Evolutionary conservation across 2,888 invertebrate genomes (phyloP).

Genomic region (Protophormia terraenovae): DNA sequence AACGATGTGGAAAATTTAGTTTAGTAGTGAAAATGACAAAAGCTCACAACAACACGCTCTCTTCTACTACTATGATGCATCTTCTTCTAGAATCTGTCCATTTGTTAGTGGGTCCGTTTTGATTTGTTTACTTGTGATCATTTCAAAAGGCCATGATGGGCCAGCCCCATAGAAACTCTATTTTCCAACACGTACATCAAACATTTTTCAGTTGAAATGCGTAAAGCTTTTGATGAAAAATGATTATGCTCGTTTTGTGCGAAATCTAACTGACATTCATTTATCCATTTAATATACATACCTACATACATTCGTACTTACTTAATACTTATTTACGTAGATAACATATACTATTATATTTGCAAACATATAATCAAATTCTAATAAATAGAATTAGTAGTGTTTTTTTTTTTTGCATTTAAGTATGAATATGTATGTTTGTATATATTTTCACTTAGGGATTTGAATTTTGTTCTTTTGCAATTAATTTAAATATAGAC

Average conservation of each 20-base stretch:
- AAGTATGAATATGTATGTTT: background rate
- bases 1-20: conserved; percentile 82
- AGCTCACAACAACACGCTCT: conserved; percentile 41
- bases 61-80: conserved; percentile 60
- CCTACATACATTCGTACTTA: background rate
- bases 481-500: conserved; percentile 63
- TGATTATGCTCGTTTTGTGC: conserved; percentile 42
- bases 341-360: background rate
- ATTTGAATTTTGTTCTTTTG: conserved; percentile 53
- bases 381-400: conserved; percentile 51
- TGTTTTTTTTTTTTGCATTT: conserved; percentile 4
- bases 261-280: background rate
- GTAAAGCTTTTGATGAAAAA: conserved; percentile 66
- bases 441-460: conserved; percentile 23
- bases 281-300: background rate
- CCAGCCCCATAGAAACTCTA: background rate
- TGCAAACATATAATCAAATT: conserved; percentile 34
- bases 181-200: conserved; percentile 62
- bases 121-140: conserved; percentile 31
- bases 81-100: conserved; percentile 27
- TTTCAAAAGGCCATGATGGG: background rate
- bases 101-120: background rate
- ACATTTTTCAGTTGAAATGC: conserved; percentile 67
- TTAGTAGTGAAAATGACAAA: conserved; percentile 78
- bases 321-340: background rate